Evolutionary conservation across 1,140 invertebrate species (phyloP), one percentile per base, ranked within the genome.

Genomic region (Zaprionus camerounensis): DNA sequence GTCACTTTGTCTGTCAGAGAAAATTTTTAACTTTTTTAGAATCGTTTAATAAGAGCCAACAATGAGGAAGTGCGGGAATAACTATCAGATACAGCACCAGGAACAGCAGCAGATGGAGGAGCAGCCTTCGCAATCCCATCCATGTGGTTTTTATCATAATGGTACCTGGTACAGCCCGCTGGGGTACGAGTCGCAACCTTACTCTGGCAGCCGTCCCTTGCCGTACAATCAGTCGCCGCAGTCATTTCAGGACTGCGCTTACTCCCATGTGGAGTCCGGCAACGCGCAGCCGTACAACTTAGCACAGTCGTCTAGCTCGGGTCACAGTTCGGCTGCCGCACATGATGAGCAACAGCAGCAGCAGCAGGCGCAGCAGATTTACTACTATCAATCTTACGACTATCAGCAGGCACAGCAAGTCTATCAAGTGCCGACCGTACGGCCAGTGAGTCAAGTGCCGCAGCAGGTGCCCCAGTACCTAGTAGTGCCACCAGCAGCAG

Each of bases 111-210:
- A 13, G 15, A 12, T 28, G 24, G 5, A 13, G 13, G 7, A 5
- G 20, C 57, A 41, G 22, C 13, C 0, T 26, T 31, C 0, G 28
- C 28, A 31, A 7, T 2, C 28, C 28, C 28, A 7, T 15, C 20
- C 59, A 5, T 0, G 17, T 1, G 69, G 61, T 13, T 15, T 65
- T 17, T 65, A 36, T 22, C 36, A 65, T 15, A 65, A 65, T 2
- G 69, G 69, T 28, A 65, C 53, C 5, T 65, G 61, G 61, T 71
- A 65, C 62, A 71, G 55, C 12, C 0, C 66, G 12, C 20, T 17
- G 15, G 5, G n/a, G 22, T 24, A 31, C 22, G 24, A 15, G 1
- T 20, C n/a, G 41, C n/a, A 17, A 17, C 41, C n/a, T 9, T 46
- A 46, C n/a, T 2, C 38, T 6, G n/a, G 3, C 41, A 17, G 6